Percentiles rank a stretch among this genome's conserved stretches.
Conservation (phyloP, 2,888 invertebrate species). For the Sipha maydis region DNA sequence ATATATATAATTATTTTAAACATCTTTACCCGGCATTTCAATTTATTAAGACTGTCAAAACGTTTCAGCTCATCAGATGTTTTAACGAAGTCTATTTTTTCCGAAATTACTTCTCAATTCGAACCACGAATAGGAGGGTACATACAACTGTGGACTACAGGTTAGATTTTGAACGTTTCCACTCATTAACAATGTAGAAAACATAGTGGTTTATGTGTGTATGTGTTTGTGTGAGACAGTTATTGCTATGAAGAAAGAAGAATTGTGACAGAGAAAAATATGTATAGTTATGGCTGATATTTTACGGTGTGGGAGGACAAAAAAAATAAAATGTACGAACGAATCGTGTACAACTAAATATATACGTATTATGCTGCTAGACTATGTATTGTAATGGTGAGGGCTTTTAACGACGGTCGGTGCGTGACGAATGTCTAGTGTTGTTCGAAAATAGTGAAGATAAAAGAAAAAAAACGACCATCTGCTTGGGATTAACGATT, state of each 20-base stretch:
- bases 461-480: conserved; percentile 36
- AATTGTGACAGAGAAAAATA: conserved; percentile 55
- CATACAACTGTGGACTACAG: conserved; percentile 6
- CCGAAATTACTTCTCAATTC: conserved; percentile 50
- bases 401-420: conserved; percentile 51
- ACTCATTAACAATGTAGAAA: conserved; percentile 38
- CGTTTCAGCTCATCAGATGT: conserved; percentile 29
- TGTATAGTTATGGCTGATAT: conserved; percentile 53
- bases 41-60: conserved; percentile 52
- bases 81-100: conserved; percentile 52
- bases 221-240: neutral
- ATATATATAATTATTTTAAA: conserved; percentile 25
- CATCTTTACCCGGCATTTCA: conserved; percentile 50
- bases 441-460: conserved; percentile 44
- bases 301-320: conserved; percentile 55
- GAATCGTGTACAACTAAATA: conserved; percentile 51
- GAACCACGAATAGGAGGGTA: neutral
- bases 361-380: conserved; percentile 15
- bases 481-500: conserved; percentile 43
- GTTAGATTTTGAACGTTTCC: conserved; percentile 28
- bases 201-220: neutral
- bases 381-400: conserved; percentile 29
- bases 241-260: neutral
- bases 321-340: conserved; percentile 52
- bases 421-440: conserved; percentile 56